Evolutionary conservation across 1,140 invertebrate genomes (phyloP).

Genomic region (Conus ventricosus): DNA sequence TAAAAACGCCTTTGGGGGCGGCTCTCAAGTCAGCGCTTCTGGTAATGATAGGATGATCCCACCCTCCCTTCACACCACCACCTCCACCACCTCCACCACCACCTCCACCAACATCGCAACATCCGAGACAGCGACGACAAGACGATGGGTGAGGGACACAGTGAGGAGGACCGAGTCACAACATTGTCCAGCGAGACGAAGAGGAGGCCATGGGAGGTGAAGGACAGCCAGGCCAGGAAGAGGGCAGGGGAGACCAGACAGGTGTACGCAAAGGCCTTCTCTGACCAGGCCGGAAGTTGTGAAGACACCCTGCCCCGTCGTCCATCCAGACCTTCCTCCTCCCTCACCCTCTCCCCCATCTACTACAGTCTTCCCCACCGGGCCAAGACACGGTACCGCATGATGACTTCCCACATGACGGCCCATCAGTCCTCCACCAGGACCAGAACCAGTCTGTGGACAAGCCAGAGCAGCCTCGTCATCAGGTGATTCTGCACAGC

Average conservation of each 20-base stretch:
- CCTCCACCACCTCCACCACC: not conserved
- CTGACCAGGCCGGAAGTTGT: not conserved
- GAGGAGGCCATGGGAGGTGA: too few species aligned
- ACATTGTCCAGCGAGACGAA: too few species aligned
- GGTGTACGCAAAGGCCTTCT: not conserved
- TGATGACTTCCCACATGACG: conserved; percentile 42
- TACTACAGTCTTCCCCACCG: conserved; percentile 41
- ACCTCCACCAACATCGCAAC: not conserved
- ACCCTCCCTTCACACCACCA: conserved; percentile 25
- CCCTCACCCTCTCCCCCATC: not conserved
- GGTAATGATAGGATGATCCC: conserved; percentile 31
- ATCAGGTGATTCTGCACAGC: conserved; percentile 64
- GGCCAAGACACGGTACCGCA: conserved; percentile 49
- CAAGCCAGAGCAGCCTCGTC: conserved; percentile 53
- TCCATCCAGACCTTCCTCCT: conserved; percentile 21
- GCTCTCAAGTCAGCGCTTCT: conserved; percentile 29
- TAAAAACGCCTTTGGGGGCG: conserved; percentile 29
- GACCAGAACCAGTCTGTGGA: conserved; percentile 45
- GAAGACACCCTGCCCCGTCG: conserved; percentile 22
- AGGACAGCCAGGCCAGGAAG: not conserved
- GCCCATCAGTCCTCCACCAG: conserved; percentile 36
- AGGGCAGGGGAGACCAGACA: not conserved
- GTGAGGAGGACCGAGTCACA: too few species aligned
- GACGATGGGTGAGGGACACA: not conserved
- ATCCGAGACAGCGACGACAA: not conserved